Base-by-base conservation (phyloP, 2,113 vertebrate genomes). In the Boulengerochromis microlepis region DNA sequence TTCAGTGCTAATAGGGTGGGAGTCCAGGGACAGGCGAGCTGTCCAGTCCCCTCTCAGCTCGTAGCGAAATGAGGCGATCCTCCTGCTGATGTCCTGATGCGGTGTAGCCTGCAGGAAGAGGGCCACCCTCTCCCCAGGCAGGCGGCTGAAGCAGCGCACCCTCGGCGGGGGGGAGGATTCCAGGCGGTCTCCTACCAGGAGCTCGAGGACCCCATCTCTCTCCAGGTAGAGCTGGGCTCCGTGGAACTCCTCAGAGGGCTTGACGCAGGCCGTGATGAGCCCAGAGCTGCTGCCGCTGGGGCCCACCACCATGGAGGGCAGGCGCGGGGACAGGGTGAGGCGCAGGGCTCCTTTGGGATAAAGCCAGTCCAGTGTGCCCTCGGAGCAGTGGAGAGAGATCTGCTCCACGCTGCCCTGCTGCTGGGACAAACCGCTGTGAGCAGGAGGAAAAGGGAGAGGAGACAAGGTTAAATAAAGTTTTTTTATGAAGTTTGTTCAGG, bases 201-300 rank as follows among this genome's bases (percentile, higher is more conserved):
- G 96, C 94, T 98, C 97, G 93, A 98, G 95, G 57, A 94, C 38
- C 4, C 97, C 97, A 0, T 97, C 97, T 38, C 96, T 94, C 92
- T 99, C 98, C 90, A 98, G 93, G 95, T 98, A 98, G 83, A 99
- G 97, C 95, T 98, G 98, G 57, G 97, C 97, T 7, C 98, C 98
- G 0, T 97, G 94, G 90, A 98, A 99, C 61, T 96, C 95, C 74
- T 95, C 94, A 0, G 95, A 89, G 0, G 97, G 97, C 87, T 98
- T 97, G 85, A 98, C 90, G 69, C 98, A 99, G 93, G 97, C 97
- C 0, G 97, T 97, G 92, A 97, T 29, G 2, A 96, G 97, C 5
- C 82, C 92, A 1, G 94, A 94, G 87, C 91, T 91, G 84, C 91
- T 94, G 86, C 93, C 91, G 1, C 93, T 91, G 1, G 95, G 94